Evolutionary conservation across 2,113 vertebrate genomes (phyloP).

Genomic region (Tonatia bakeri): DNA sequence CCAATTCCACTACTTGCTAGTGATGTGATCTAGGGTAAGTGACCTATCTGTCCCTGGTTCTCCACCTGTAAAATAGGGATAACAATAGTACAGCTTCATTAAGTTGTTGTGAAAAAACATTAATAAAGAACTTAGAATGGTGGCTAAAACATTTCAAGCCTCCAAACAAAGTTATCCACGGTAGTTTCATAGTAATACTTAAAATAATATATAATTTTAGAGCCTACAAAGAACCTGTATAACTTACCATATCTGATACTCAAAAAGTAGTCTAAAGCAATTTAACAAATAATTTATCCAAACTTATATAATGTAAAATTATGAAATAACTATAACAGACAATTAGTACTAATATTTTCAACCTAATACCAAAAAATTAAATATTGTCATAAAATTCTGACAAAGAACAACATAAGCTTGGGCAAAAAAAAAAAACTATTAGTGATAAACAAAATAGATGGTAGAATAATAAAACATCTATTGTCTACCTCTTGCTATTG

Average conservation of each 20-base stretch:
- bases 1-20: background rate
- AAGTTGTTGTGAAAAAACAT: background rate
- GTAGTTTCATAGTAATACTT: background rate
- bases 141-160: background rate
- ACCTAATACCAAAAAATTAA: background rate
- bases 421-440: background rate
- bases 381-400: background rate
- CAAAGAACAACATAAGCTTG: background rate
- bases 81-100: background rate
- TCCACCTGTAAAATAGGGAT: background rate
- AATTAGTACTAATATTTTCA: background rate
- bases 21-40: background rate
- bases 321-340: background rate
- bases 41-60: background rate
- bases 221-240: background rate
- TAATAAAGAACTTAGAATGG: background rate
- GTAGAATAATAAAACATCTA: background rate
- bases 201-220: background rate
- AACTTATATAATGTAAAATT: background rate
- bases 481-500: background rate
- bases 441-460: background rate
- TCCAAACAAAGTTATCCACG: background rate
- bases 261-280: background rate
- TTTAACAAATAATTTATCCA: background rate
- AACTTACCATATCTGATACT: background rate